Base-by-base conservation (phyloP, 2,113 vertebrate species). In the Eptatretus burgeri region DNA sequence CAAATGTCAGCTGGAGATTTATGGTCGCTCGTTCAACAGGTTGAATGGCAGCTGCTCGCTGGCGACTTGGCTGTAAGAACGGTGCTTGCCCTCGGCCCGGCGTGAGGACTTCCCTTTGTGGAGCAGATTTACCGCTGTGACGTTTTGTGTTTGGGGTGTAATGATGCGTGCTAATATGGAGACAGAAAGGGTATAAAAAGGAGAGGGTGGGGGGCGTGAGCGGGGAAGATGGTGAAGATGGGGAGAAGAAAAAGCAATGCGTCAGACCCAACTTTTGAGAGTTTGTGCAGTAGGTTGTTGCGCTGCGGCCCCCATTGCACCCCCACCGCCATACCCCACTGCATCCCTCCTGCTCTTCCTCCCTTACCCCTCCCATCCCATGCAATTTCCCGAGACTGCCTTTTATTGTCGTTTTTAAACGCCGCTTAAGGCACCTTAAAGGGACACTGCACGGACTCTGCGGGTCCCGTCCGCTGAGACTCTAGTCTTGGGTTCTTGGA, bases 131-230 rank as follows among this genome's bases (percentile, higher is more conserved):
- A 60, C 56, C 20, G 56, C 56, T 60, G 56, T 60, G 56, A 60
- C 56, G 56, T 60, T 60, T 60, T 60, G 56, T 60, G 20, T 60
- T 60, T 60, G 56, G 56, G 20, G 56, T 60, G 56, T 60, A 60
- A 60, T 60, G 56, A 60, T 60, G 56, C 56, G 56, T 60, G 20
- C 11, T 60, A 60, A 60, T 20, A 60, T 20, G 56, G n/a, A 20
- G n/a, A 60, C 9, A 60, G 56, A 60, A n/a, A 60, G n/a, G n/a
- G 56, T n/a, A 20, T n/a, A 60, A 12, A n/a, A 10, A n/a, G 56
- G 56, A 20, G 56, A 60, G 56, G 56, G 56, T 17, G 56, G 56
- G 56, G 56, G 56, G 52, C 18, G 52, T 20, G 56, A 10, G n/a
- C 11, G 56, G 56, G 56, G n/a, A 12, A 60, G 7, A 12, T 11